Percentiles rank a stretch among this genome's conserved stretches.
These are phyloP conservation scores for Noctua janthina DNA, from an alignment of 2,888 invertebrate species.

Conservation along the genomic window DNA sequence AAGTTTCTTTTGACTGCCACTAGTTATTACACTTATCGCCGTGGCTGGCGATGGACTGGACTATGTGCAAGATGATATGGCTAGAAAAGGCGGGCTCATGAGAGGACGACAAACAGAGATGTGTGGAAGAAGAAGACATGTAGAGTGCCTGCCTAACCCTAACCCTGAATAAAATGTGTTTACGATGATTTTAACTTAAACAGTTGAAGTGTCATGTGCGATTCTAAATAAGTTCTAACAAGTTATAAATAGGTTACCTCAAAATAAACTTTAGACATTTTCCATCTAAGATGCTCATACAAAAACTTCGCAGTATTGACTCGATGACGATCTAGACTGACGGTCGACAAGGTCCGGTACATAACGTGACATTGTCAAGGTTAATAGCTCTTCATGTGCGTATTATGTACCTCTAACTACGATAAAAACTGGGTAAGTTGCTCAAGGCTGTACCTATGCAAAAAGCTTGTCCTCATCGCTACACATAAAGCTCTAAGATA, in stretches of 20 bases:
- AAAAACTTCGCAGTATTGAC: background rate
- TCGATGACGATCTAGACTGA: background rate
- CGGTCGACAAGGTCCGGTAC: slow-evolving; percentile 29
- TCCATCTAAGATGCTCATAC: background rate
- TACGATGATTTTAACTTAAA: background rate
- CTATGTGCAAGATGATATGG: background rate
- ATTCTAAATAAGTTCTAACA: background rate
- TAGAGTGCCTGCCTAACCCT: too few species aligned
- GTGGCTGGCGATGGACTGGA: background rate
- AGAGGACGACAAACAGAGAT: background rate
- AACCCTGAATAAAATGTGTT: background rate
- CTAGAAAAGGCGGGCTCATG: background rate
- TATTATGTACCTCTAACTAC: background rate
- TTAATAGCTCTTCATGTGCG: slow-evolving; percentile 21
- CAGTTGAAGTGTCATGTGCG: background rate
- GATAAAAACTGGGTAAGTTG: slow-evolving; percentile 13
- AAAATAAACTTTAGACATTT: background rate
- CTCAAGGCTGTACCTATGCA: slow-evolving; percentile 7
- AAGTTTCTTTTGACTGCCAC: too few species aligned
- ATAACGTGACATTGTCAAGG: slow-evolving; percentile 30
- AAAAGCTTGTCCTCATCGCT: background rate
- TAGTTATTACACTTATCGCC: too few species aligned
- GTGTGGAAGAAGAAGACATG: background rate
- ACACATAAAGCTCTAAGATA: background rate
- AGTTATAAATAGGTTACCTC: background rate